Conservation (phyloP, 30 jellyfish, hydroid and myxozoan genomes). For the Cassiopea xamachana region DNA sequence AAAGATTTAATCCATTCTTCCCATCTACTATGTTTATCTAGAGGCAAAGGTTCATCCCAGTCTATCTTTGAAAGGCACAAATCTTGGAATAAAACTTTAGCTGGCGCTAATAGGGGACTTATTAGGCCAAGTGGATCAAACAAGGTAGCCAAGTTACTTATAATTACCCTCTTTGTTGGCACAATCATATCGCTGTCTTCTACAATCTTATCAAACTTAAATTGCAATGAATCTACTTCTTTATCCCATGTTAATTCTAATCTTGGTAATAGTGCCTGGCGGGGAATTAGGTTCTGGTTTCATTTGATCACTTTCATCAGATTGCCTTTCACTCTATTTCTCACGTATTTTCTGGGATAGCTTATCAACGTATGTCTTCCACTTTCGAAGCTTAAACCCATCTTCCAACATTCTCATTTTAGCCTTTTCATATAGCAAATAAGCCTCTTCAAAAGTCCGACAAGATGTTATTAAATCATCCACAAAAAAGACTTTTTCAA, state of each 20-base stretch:
- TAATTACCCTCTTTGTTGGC: slow-evolving; percentile 27
- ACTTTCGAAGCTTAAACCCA: slow-evolving; percentile 38
- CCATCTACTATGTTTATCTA: slow-evolving; percentile 31
- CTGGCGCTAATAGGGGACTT: slow-evolving; percentile 12
- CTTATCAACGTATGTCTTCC: neutral
- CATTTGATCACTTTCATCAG: neutral
- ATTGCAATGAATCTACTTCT: slow-evolving; percentile 2
- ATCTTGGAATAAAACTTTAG: slow-evolving; percentile 45
- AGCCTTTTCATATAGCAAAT: slow-evolving; percentile 33
- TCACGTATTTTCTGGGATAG: neutral
- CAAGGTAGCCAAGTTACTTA: slow-evolving; percentile 30
- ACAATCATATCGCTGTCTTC: neutral
- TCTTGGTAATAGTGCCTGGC: neutral
- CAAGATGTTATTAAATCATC: slow-evolving; percentile 39
- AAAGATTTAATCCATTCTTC: slow-evolving; percentile 26
- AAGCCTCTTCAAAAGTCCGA: slow-evolving; percentile 25
- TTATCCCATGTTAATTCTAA: slow-evolving; percentile 41
- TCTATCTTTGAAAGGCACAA: slow-evolving; percentile 3
- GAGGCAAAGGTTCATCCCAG: slow-evolving; percentile 45
- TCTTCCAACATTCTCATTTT: slow-evolving; percentile 19
- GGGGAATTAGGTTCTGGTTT: neutral
- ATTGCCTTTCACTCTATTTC: neutral
- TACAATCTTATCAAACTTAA: slow-evolving; percentile 6
- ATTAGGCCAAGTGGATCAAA: slow-evolving; percentile 57
- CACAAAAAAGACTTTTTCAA: slow-evolving; percentile 9